phyloP scores from a whole-genome alignment of 2,797 vertebrate species.

The Sebastolobus alascanus region DNA sequence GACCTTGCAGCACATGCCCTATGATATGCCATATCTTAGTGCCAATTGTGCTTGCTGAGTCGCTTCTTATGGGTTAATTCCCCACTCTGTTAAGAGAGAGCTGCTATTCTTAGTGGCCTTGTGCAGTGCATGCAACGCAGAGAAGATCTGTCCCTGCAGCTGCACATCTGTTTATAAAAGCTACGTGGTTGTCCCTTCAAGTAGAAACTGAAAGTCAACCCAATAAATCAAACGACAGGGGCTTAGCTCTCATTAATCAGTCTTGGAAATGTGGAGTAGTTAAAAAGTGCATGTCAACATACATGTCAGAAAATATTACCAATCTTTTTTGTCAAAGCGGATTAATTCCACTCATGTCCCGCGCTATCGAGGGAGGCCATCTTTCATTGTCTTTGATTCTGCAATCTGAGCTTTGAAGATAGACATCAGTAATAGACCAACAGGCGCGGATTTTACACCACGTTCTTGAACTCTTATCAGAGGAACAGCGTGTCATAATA shows the following conservation, averaged over 20 bases:
- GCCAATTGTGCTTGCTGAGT: slow-evolving; percentile 45
- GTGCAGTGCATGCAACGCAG: slow-evolving; percentile 18
- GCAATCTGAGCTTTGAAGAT: slow-evolving; percentile 80
- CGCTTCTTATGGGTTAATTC: slow-evolving; percentile 43
- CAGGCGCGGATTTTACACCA: slow-evolving; percentile 56
- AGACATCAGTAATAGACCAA: slow-evolving; percentile 72
- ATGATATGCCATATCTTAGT: slow-evolving; percentile 37
- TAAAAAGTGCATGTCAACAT: slow-evolving; percentile 40
- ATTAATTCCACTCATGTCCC: slow-evolving; percentile 67
- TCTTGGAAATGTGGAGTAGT: slow-evolving; percentile 51
- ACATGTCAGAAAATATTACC: slow-evolving; percentile 64
- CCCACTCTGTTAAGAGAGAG: slow-evolving; percentile 26
- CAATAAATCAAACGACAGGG: slow-evolving; percentile 46
- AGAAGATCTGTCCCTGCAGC: slow-evolving; percentile 23
- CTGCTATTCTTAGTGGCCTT: slow-evolving; percentile 21
- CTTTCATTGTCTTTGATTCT: slow-evolving; percentile 80
- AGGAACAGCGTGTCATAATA: slow-evolving; percentile 45
- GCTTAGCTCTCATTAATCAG: slow-evolving; percentile 44
- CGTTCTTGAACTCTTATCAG: slow-evolving; percentile 77
- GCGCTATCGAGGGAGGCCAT: slow-evolving; percentile 72
- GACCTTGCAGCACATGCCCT: slow-evolving; percentile 45
- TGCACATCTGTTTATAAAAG: slow-evolving; percentile 37
- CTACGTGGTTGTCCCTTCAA: slow-evolving; percentile 19
- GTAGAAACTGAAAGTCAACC: slow-evolving; percentile 45
- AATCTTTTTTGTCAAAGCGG: slow-evolving; percentile 64